Evolutionary conservation across 2,113 vertebrate genomes (phyloP).

Genomic region (Porphyrio hochstetteri): DNA sequence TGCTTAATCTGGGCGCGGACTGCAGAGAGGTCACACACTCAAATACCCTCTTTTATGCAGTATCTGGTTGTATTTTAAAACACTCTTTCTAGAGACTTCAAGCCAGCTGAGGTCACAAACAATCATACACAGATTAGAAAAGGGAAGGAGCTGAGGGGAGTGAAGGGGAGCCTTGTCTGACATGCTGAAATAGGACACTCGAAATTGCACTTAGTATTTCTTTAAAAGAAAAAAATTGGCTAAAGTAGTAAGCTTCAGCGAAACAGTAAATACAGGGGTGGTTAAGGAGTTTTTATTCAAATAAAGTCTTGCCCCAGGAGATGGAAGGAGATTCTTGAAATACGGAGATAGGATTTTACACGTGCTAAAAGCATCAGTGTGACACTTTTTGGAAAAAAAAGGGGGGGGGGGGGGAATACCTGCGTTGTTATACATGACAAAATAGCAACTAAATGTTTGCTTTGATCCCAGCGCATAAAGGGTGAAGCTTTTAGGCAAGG

Average conservation of each 20-base stretch:
- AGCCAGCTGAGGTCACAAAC: slow-evolving; percentile 45
- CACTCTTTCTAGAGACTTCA: slow-evolving; percentile 3
- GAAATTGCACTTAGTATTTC: slow-evolving; percentile 27
- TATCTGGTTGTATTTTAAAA: slow-evolving; percentile 64
- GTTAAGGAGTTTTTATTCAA: slow-evolving; percentile 67
- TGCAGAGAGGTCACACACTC: slow-evolving; percentile 10
- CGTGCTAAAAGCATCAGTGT: slow-evolving; percentile 72
- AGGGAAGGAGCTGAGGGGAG: slow-evolving; percentile 1
- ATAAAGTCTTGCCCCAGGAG: slow-evolving; percentile 60
- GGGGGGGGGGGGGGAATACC: background rate
- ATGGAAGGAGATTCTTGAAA: slow-evolving; percentile 46
- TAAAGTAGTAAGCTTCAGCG: background rate
- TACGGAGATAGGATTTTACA: slow-evolving; percentile 55
- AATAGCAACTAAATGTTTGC: slow-evolving; percentile 73
- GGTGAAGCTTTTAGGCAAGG: slow-evolving; percentile 99
- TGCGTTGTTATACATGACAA: slow-evolving; percentile 65
- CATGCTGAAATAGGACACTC: slow-evolving; percentile 41
- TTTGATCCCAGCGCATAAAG: slow-evolving; percentile 90
- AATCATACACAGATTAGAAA: slow-evolving; percentile 44
- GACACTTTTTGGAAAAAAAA: slow-evolving; percentile 48
- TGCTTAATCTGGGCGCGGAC: slow-evolving; percentile 16
- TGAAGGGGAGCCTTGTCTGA: background rate
- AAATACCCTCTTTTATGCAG: slow-evolving; percentile 33
- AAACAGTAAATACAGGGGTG: slow-evolving; percentile 40
- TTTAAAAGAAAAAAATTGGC: slow-evolving; percentile 36